A percentile compares a stretch with the other conserved stretches of the same genome.
phyloP scores from a whole-genome alignment of 1,140 invertebrate genomes.

The Melipona quadrifasciata region DNA sequence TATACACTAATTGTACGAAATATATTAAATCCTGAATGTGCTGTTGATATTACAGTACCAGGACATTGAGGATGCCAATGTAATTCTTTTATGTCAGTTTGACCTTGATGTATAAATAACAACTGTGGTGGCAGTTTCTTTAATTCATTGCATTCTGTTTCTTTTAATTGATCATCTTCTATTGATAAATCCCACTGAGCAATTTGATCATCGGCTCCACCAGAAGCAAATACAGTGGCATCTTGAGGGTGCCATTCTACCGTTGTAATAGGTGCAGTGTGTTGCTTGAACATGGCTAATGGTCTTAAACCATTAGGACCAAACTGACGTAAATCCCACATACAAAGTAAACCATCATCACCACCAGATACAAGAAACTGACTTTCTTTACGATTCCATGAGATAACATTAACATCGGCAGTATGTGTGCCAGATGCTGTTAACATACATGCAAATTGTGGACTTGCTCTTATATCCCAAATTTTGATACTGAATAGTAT shows the following conservation, averaged over 20 bases:
- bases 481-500: constrained; percentile 86
- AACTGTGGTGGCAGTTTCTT: constrained; percentile 95
- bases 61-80: constrained; percentile 99
- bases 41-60: constrained; percentile 96
- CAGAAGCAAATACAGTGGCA: constrained; percentile 95
- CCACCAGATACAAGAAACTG: constrained; percentile 86
- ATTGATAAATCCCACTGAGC: constrained; percentile 98
- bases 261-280: constrained; percentile 95
- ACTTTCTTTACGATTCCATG: constrained; percentile 96
- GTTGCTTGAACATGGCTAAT: constrained; percentile 96
- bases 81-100: constrained; percentile 98
- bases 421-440: constrained; percentile 93
- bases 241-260: constrained; percentile 98
- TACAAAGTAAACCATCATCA: constrained; percentile 96
- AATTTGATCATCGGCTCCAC: constrained; percentile 97
- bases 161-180: constrained; percentile 88
- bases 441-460: constrained; percentile 95
- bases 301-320: constrained; percentile 86
- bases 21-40: constrained; percentile 97
- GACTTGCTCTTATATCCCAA: constrained; percentile 93
- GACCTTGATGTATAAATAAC: constrained; percentile 99
- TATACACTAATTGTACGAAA: constrained; percentile 99
- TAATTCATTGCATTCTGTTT: constrained; percentile 83
- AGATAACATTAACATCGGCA: constrained; percentile 98
- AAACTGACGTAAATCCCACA: constrained; percentile 98